Percentiles rank a stretch among this genome's conserved stretches.
phyloP scores from a whole-genome alignment of 2,113 vertebrate species.

The Forbesichthys papilliferus region DNA sequence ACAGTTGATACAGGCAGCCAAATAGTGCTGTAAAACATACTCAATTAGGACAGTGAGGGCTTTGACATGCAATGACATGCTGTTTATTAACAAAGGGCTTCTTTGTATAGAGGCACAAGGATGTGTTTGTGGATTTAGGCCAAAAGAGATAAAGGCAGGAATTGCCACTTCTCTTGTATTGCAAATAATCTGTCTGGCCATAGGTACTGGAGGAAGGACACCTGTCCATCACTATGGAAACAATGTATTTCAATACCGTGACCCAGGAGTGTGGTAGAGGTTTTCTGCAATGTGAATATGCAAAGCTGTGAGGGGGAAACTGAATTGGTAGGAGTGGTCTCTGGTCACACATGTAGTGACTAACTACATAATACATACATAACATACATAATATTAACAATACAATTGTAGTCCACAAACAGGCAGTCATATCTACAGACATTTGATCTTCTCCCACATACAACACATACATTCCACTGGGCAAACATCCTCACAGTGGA shows the following conservation, averaged over 20 bases:
- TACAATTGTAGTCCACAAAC: no score
- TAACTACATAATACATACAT: no score
- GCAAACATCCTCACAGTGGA: constrained; percentile 13
- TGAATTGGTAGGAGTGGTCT: no score
- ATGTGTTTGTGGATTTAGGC: constrained; percentile 39
- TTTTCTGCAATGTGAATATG: not conserved
- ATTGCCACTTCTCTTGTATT: not conserved
- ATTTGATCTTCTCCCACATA: not conserved
- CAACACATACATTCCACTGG: not conserved
- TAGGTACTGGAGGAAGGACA: not conserved
- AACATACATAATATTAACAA: no score
- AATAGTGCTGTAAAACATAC: not conserved
- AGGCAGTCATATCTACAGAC: not conserved
- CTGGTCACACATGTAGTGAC: no score
- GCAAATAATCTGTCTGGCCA: constrained; percentile 24
- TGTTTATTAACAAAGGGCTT: not conserved
- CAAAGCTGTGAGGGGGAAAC: not conserved
- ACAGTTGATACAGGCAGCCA: not conserved
- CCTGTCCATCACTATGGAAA: constrained; percentile 7
- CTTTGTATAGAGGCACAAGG: constrained; percentile 3
- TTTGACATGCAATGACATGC: constrained; percentile 5
- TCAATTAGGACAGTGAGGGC: constrained; percentile 12
- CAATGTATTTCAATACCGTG: constrained; percentile 9
- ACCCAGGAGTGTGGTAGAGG: constrained; percentile 1
- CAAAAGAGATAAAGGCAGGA: constrained; percentile 3